phyloP scores from a whole-genome alignment of 2,113 vertebrate genomes.

The Xiphias gladius region DNA sequence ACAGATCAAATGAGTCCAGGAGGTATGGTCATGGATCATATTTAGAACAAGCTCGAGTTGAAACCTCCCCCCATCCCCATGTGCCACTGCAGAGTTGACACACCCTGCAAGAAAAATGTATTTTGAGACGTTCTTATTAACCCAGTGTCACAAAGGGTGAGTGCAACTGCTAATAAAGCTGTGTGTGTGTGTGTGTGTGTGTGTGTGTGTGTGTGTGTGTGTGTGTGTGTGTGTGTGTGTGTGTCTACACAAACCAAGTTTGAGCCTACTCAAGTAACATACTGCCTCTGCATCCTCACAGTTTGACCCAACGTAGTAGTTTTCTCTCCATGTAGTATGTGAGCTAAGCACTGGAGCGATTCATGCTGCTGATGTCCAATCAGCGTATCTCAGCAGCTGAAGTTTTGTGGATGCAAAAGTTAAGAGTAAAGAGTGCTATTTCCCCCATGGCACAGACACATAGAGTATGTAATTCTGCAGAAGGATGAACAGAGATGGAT shows the following conservation, averaged over 20 bases:
- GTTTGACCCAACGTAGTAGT: neutral
- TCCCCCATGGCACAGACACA: neutral
- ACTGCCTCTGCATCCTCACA: constrained; percentile 15
- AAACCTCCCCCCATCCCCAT: constrained; percentile 42
- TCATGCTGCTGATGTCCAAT: constrained; percentile 33
- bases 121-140: constrained; percentile 79
- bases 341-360: constrained; percentile 10
- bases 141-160: constrained; percentile 62
- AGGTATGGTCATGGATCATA: constrained; percentile 54
- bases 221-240: constrained; percentile 14
- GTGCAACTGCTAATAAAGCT: constrained; percentile 11
- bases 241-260: neutral
- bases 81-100: constrained; percentile 71
- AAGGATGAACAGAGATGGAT: constrained; percentile 19
- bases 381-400: constrained; percentile 40
- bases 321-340: constrained; percentile 7
- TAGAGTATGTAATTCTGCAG: neutral
- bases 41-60: constrained; percentile 60
- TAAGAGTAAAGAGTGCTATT: neutral
- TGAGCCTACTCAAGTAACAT: neutral
- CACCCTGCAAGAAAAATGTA: constrained; percentile 66
- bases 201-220: constrained; percentile 22
- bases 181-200: constrained; percentile 19
- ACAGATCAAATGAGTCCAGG: constrained; percentile 27
- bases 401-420: constrained; percentile 38